Evolutionary conservation across 2,113 vertebrate genomes (phyloP).

Genomic region (Takifugu flavidus): DNA sequence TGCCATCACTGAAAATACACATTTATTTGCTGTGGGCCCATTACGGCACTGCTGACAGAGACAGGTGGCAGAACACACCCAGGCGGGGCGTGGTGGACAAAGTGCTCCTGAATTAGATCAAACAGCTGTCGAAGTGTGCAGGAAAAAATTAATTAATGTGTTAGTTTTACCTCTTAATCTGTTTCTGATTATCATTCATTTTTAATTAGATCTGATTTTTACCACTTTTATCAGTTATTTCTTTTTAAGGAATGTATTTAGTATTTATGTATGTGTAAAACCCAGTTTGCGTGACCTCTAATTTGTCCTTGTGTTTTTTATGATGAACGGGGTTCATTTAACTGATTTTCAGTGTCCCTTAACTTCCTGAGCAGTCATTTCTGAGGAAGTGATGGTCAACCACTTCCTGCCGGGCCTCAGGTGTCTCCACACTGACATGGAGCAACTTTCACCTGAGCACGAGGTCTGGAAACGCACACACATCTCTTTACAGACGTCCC

Average conservation of each 20-base stretch:
- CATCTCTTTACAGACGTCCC: not conserved
- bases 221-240: too few relatives aligned
- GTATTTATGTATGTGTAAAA: too few relatives aligned
- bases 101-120: not conserved
- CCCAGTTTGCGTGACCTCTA: too few relatives aligned
- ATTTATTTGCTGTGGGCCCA: slow-evolving; percentile 10
- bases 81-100: not conserved
- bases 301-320: not conserved
- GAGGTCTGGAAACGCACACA: slow-evolving; percentile 77
- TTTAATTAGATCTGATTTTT: too few relatives aligned
- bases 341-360: slow-evolving; percentile 65
- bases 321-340: not conserved
- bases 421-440: slow-evolving; percentile 95
- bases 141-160: too few relatives aligned
- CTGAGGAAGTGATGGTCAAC: slow-evolving; percentile 97
- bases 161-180: too few relatives aligned
- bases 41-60: slow-evolving; percentile 15
- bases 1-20: slow-evolving; percentile 51
- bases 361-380: slow-evolving; percentile 86
- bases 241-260: too few relatives aligned
- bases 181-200: too few relatives aligned
- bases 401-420: slow-evolving; percentile 96
- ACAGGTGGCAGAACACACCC: slow-evolving; percentile 41
- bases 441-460: slow-evolving; percentile 95
- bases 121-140: too few relatives aligned